Conservation (phyloP, 2,888 invertebrate species). For the Lymantria monacha region DNA sequence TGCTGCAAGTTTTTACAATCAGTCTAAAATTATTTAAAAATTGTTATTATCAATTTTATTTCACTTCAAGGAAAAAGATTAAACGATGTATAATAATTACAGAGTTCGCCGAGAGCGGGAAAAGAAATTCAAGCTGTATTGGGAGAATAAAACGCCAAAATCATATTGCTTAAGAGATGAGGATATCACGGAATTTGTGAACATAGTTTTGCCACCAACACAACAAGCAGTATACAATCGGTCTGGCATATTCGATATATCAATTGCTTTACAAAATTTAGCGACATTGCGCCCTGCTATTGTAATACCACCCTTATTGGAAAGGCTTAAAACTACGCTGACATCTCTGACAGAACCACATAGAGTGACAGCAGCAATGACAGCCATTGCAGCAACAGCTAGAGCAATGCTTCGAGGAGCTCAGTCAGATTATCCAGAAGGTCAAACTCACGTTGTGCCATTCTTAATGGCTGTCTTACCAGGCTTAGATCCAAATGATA, state of each 20-base stretch:
- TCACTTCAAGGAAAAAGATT: no score
- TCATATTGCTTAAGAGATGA: conserved; percentile 87
- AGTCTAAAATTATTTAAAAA: no score
- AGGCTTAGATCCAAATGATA: conserved; percentile 95
- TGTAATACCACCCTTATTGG: conserved; percentile 91
- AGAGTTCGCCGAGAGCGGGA: conserved; percentile 86
- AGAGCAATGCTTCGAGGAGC: conserved; percentile 83
- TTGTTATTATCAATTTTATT: no score
- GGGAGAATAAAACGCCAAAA: conserved; percentile 87
- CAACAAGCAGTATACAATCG: conserved; percentile 91
- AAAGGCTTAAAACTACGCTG: conserved; percentile 89
- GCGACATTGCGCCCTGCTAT: conserved; percentile 90
- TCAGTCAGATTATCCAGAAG: conserved; percentile 85
- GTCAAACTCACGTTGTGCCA: conserved; percentile 91
- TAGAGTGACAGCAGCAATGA: conserved; percentile 87
- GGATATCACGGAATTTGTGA: conserved; percentile 91
- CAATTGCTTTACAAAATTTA: conserved; percentile 87
- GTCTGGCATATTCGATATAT: conserved; percentile 83
- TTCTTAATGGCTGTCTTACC: conserved; percentile 91
- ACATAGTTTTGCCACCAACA: conserved; percentile 87
- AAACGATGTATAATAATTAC: conserved; percentile 6
- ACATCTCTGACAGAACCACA: conserved; percentile 95
- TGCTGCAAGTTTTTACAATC: no score
- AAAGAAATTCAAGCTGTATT: conserved; percentile 79
- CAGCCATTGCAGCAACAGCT: conserved; percentile 86